A percentile compares a stretch with the other conserved stretches of the same genome.
phyloP scores from a whole-genome alignment of 2,888 invertebrate genomes.

The Thelaira solivaga region DNA sequence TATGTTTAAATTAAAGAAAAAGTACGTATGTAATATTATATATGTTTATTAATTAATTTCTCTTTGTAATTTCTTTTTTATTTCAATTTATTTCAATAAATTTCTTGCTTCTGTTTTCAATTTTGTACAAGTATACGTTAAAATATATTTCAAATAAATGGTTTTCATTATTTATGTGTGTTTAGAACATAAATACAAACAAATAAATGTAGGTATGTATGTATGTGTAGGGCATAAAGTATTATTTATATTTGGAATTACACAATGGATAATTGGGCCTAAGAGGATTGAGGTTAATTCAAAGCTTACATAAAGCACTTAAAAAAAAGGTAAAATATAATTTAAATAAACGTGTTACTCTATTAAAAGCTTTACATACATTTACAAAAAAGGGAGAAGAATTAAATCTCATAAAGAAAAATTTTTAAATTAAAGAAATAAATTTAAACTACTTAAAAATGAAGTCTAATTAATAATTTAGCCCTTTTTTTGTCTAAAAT shows the following conservation, averaged over 20 bases:
- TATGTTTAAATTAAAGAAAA: too few relatives aligned
- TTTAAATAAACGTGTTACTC: background rate
- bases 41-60: slow-evolving; percentile 40
- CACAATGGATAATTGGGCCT: slow-evolving; percentile 14
- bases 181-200: slow-evolving; percentile 50
- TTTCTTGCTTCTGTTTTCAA: slow-evolving; percentile 12
- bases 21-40: slow-evolving; percentile 54
- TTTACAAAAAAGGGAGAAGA: slow-evolving; percentile 18
- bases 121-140: background rate
- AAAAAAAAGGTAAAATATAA: background rate
- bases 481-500: slow-evolving; percentile 7
- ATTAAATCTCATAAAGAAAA: background rate
- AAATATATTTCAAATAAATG: slow-evolving; percentile 15
- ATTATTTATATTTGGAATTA: slow-evolving; percentile 38
- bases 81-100: slow-evolving; percentile 11
- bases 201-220: too few relatives aligned
- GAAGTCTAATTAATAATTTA: slow-evolving; percentile 8
- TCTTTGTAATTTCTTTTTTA: slow-evolving; percentile 20
- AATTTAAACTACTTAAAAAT: slow-evolving; percentile 12
- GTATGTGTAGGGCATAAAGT: too few relatives aligned
- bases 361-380: slow-evolving; percentile 31
- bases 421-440: background rate
- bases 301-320: slow-evolving; percentile 27
- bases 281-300: slow-evolving; percentile 4
- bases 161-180: slow-evolving; percentile 40